Evolutionary conservation across 2,888 invertebrate species (phyloP).

Genomic region (Apodemia zela): DNA sequence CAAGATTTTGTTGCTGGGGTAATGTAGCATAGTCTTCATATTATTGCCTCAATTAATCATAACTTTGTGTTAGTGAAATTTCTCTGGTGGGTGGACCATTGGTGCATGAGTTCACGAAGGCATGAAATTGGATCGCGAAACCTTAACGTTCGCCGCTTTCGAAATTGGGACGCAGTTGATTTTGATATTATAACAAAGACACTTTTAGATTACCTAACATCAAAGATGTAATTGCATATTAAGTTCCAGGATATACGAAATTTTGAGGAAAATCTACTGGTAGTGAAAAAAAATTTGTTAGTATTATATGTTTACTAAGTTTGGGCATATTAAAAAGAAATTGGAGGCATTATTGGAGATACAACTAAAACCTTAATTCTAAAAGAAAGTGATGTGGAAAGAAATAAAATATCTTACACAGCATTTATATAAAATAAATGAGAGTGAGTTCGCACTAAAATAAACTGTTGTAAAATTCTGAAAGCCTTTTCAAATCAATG

Average conservation of each 20-base stretch:
- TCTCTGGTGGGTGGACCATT: conserved; percentile 63
- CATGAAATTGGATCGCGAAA: conserved; percentile 76
- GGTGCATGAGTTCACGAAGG: conserved; percentile 71
- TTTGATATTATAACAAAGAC: conserved; percentile 42
- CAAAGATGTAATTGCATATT: conserved; percentile 16
- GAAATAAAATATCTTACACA: no score
- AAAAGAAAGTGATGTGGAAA: no score
- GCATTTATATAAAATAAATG: no score
- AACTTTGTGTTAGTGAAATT: conserved; percentile 77
- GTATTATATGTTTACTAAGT: no score
- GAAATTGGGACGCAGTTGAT: conserved; percentile 62
- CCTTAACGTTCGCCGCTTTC: conserved; percentile 55
- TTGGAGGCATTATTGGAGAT: no score
- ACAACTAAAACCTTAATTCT: no score
- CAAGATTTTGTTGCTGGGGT: conserved; percentile 8
- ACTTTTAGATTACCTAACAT: conserved; percentile 19
- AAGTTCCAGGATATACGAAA: conserved; percentile 3
- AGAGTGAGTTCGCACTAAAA: no score
- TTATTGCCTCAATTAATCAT: conserved; percentile 78
- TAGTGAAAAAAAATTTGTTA: no score
- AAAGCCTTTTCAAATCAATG: no score
- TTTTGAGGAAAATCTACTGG: neutral
- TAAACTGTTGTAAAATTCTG: no score
- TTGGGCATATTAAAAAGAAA: no score
- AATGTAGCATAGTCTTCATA: conserved; percentile 60